Evolutionary conservation across 2,797 vertebrate genomes (phyloP), one percentile per base, ranked within the genome.

Genomic region (Platalea minor): DNA sequence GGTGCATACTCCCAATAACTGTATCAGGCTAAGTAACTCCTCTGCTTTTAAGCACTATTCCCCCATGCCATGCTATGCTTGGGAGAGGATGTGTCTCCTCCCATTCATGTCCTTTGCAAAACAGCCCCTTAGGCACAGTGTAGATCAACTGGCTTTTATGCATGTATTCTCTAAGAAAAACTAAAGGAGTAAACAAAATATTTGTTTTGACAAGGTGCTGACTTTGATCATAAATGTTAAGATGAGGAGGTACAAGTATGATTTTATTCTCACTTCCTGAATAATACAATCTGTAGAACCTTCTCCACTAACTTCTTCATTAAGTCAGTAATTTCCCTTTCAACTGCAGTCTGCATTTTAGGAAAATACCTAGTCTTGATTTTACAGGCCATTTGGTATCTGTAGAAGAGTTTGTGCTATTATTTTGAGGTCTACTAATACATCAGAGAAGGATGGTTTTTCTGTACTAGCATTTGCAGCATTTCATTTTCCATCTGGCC

Each of bases 221-320:
- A 15, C 82, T 91, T 94, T 88, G 87, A 93, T 91, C 29, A 35
- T 80, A 81, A 68, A 76, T 73, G n/a, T 70, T 93, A 75, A 85
- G 64, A 70, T 85, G 20, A 37, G 59, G 37, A 90, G 33, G 41
- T 59, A 23, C 1, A 2, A 60, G 39, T 76, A 46, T 46, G 57
- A 86, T 91, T 72, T 94, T 91, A n/a, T 81, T 84, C 25, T 84
- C 21, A 7, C 23, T 85, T 96, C n/a, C 46, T 3, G 5, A 84
- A 63, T 82, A 91, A 26, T 51, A 17, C 21, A 51, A 29, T 51
- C 35, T 83, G 25, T 84, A 81, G 73, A 74, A 73, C 64, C 25
- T 84, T 70, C 15, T 82, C 33, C 37, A 26, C 13, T 57, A 75
- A 64, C 21, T 39, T 73, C 28, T 80, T 68, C 19, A n/a, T 93